Evolutionary conservation across 2,888 invertebrate species (phyloP).

Genomic region (Aethes cnicana): DNA sequence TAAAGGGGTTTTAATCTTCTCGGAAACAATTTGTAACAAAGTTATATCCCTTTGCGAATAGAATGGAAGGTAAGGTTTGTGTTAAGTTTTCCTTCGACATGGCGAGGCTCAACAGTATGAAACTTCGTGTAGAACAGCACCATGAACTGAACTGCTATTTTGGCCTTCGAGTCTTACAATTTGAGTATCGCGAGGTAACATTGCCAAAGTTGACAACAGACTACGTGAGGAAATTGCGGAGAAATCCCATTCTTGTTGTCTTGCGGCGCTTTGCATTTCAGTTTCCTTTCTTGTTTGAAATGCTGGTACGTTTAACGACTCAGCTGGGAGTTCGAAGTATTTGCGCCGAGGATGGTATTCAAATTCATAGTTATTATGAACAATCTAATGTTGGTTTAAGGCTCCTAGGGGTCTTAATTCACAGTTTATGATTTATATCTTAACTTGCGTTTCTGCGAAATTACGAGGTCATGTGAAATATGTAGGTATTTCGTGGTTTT

Average conservation of each 20-base stretch:
- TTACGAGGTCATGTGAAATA: not conserved
- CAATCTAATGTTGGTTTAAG: constrained; percentile 19
- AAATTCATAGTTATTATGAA: constrained; percentile 23
- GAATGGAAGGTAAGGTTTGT: constrained; percentile 26
- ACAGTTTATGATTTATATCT: constrained; percentile 24
- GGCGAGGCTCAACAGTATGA: constrained; percentile 19
- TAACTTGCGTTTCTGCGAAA: constrained; percentile 8
- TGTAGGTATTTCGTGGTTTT: too few relatives aligned
- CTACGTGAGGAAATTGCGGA: constrained; percentile 73
- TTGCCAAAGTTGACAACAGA: constrained; percentile 79
- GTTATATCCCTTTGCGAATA: constrained; percentile 25
- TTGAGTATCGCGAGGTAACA: constrained; percentile 70
- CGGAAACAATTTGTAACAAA: constrained; percentile 28
- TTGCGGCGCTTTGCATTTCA: constrained; percentile 58
- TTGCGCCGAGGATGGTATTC: constrained; percentile 26
- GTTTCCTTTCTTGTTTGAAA: constrained; percentile 58
- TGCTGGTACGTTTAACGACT: constrained; percentile 38
- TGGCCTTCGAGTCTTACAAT: constrained; percentile 73
- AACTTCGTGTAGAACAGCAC: constrained; percentile 53
- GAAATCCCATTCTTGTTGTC: constrained; percentile 60
- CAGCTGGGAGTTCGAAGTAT: constrained; percentile 35
- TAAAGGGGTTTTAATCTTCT: constrained; percentile 22
- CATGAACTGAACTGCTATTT: constrained; percentile 51
- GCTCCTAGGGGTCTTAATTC: constrained; percentile 21
- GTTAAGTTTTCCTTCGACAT: constrained; percentile 22